These are phyloP conservation scores for Ifrita kowaldi DNA, from an alignment of 2,113 vertebrate genomes.

Conservation along the genomic window DNA sequence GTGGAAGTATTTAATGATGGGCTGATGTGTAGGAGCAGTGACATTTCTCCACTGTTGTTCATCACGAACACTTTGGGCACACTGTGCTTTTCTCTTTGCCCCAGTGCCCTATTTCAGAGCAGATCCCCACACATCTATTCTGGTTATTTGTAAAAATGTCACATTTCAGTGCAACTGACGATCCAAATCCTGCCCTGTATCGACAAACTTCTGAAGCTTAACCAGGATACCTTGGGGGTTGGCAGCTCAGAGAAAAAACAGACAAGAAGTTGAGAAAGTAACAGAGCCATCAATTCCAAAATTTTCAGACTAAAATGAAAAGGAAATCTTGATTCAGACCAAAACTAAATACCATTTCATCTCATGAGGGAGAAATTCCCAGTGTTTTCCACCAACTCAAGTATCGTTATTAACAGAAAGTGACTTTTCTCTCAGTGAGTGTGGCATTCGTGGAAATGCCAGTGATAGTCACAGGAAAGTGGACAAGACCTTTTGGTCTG, in stretches of 20 bases:
- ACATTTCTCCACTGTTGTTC: constrained; percentile 30
- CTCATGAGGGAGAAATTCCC: not conserved
- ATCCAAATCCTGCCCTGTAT: not conserved
- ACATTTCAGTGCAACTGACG: not conserved
- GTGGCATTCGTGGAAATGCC: not conserved
- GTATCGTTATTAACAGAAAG: not conserved
- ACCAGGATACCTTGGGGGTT: not conserved
- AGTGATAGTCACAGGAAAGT: not conserved
- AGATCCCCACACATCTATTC: not conserved
- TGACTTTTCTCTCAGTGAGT: not conserved
- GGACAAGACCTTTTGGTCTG: constrained; percentile 16
- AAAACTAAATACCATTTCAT: not conserved
- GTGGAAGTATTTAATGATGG: constrained; percentile 20
- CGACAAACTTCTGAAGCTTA: not conserved
- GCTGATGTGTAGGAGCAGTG: constrained; percentile 40
- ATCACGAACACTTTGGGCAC: not conserved
- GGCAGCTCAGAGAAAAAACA: not conserved
- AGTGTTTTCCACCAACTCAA: constrained; percentile 39
- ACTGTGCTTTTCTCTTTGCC: not conserved
- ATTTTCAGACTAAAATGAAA: not conserved
- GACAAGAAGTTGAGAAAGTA: not conserved
- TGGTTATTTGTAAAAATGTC: not conserved
- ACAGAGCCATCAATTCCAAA: not conserved
- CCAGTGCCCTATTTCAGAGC: not conserved
- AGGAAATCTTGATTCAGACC: not conserved